Percentiles rank a stretch among this genome's conserved stretches.
Conservation (phyloP, 2,888 invertebrate genomes). For the Melanchra persicariae region DNA sequence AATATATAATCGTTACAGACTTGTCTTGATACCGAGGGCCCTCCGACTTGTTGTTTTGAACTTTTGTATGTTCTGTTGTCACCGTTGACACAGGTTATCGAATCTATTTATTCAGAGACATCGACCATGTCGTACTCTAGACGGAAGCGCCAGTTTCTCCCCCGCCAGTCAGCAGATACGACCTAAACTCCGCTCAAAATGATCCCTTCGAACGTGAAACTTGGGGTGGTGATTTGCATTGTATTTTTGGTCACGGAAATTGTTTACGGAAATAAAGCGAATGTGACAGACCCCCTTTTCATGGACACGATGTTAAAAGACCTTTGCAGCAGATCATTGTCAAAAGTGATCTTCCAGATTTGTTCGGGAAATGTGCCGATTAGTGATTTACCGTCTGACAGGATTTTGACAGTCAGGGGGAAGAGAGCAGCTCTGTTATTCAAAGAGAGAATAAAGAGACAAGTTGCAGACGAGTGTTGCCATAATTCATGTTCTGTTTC, state of each 20-base stretch:
- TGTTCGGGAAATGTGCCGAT: conserved; percentile 76
- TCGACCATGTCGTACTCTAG: conserved; percentile 76
- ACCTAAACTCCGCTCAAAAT: conserved; percentile 73
- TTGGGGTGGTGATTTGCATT: conserved; percentile 73
- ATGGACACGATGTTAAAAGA: conserved; percentile 75
- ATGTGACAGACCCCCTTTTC: conserved; percentile 63
- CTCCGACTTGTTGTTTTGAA: conserved; percentile 88
- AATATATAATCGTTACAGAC: conserved; percentile 83
- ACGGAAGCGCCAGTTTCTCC: conserved; percentile 84
- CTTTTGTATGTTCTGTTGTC: conserved; percentile 83
- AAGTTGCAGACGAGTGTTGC: conserved; percentile 83
- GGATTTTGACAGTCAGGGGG: conserved; percentile 72
- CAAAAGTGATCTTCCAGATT: conserved; percentile 75
- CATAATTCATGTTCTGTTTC: conserved; percentile 78
- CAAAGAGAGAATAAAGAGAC: conserved; percentile 75
- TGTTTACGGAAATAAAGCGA: conserved; percentile 68
- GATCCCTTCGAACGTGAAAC: conserved; percentile 70
- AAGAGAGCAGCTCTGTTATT: conserved; percentile 77
- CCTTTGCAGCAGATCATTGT: conserved; percentile 77
- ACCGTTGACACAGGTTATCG: conserved; percentile 88
- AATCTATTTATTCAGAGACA: conserved; percentile 84
- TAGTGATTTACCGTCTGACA: conserved; percentile 72
- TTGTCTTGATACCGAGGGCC: conserved; percentile 78
- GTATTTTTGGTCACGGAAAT: conserved; percentile 73
- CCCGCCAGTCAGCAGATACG: conserved; percentile 72